Evolutionary conservation across 1,140 invertebrate genomes (phyloP), one percentile per base, ranked within the genome.

Genomic region (Dreissena rostriformis): DNA sequence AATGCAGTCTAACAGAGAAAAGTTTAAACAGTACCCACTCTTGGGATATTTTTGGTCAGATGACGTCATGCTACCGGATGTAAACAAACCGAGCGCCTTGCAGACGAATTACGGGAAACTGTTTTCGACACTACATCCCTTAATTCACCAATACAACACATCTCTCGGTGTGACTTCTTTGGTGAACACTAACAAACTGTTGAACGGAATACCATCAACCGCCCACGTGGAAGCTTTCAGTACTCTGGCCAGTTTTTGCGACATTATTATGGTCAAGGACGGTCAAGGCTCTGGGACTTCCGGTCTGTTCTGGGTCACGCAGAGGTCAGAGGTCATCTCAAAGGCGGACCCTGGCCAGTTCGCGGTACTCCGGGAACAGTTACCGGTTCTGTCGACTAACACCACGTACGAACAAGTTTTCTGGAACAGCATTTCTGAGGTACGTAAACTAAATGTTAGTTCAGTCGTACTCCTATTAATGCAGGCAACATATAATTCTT

Each of bases 231-330:
- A 61, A 17, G 29, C 80, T 19, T 82, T 82, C 24, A 73, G 63
- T 0, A 28, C 29, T 51, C 26, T 82, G 51, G 57, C 49, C 10
- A 53, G 24, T 12, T 12, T n/a, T 52, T 26, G 63, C 55, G 80
- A 82, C 65, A n/a, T 82, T 49, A 82, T 82, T 28, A 67, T 71
- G 24, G 72, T 82, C 51, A 72, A 68, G 67, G 80, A 82, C 73
- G 72, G 80, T 28, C 80, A 72, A n/a, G 80, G 80, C 5, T 67
- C 68, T 0, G 80, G 28, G 24, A 49, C 22, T 22, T 52, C 39
- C 22, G 80, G 53, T 17, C n/a, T 65, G 15, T 82, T 74, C 39
- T 82, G 80, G 80, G 39, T 51, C 22, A 82, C 80, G 75, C 80
- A 82, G 51, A 39, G 2, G 10, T 49, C 51, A 12, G 6, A 63